phyloP scores from a whole-genome alignment of 2,113 vertebrate species.

The Apteryx owenii region DNA sequence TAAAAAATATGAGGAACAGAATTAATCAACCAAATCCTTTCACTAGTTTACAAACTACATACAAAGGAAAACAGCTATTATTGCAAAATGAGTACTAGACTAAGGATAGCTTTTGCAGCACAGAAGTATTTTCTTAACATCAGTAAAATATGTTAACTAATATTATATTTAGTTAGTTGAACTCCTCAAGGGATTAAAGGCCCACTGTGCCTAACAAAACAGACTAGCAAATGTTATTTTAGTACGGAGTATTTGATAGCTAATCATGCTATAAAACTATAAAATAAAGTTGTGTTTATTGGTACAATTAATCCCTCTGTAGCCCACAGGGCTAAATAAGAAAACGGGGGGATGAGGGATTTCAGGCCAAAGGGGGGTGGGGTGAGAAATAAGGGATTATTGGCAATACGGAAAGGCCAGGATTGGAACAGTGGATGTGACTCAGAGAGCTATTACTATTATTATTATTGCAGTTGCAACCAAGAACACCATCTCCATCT shows the following conservation, averaged over 20 bases:
- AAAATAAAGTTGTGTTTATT: conserved; percentile 73
- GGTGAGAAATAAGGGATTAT: background rate
- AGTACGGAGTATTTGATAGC: conserved; percentile 64
- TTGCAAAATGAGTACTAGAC: background rate
- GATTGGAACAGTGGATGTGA: background rate
- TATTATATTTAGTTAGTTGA: conserved; percentile 67
- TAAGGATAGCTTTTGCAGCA: background rate
- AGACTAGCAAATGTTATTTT: conserved; percentile 66
- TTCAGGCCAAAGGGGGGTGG: background rate
- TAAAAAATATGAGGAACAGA: background rate
- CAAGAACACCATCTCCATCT: background rate
- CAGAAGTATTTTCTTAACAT: conserved; percentile 64
- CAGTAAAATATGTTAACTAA: conserved; percentile 70
- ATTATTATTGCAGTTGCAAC: background rate
- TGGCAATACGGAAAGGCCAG: background rate
- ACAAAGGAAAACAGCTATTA: background rate
- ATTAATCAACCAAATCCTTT: background rate
- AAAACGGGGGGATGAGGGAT: conserved; percentile 32
- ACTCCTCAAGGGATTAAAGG: conserved; percentile 57
- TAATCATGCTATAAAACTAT: conserved; percentile 64
- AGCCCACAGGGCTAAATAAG: conserved; percentile 39
- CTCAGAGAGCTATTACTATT: background rate
- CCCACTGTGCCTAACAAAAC: conserved; percentile 70
- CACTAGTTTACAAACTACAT: background rate
- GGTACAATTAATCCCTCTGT: conserved; percentile 65